Conservation (phyloP, 2,113 vertebrate genomes). For the Alethe diademata region DNA sequence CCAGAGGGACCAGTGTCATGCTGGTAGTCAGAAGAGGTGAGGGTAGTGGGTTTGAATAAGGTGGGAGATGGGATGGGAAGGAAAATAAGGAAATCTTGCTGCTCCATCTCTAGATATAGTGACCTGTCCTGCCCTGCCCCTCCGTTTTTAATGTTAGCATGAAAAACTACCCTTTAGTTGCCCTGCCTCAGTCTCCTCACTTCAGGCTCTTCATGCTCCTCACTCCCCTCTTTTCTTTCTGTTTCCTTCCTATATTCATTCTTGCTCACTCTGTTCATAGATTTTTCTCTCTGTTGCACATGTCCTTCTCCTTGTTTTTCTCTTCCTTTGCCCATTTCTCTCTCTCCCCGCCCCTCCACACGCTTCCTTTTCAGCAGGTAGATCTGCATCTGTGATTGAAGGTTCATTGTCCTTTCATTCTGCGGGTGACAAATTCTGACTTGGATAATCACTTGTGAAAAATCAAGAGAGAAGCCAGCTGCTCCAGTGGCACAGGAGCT, state of each 20-base stretch:
- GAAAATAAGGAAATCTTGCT: background rate
- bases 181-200: background rate
- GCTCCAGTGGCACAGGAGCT: background rate
- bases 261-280: background rate
- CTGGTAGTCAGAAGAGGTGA: background rate
- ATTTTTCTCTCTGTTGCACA: background rate
- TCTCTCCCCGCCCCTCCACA: background rate
- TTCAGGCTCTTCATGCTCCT: background rate
- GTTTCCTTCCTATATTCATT: background rate
- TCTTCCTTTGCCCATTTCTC: background rate
- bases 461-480: constrained; percentile 70
- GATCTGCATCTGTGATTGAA: constrained; percentile 55
- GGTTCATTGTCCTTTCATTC: constrained; percentile 69
- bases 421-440: constrained; percentile 61
- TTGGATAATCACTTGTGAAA: constrained; percentile 73
- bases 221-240: background rate
- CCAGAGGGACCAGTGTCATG: background rate
- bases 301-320: background rate
- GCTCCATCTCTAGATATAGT: background rate
- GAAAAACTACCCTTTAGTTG: background rate
- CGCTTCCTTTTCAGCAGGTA: background rate
- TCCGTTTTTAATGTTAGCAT: background rate
- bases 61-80: background rate
- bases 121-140: background rate
- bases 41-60: background rate